Base-by-base conservation (phyloP, 2,888 invertebrate species). In the Epinotia bilunana region DNA sequence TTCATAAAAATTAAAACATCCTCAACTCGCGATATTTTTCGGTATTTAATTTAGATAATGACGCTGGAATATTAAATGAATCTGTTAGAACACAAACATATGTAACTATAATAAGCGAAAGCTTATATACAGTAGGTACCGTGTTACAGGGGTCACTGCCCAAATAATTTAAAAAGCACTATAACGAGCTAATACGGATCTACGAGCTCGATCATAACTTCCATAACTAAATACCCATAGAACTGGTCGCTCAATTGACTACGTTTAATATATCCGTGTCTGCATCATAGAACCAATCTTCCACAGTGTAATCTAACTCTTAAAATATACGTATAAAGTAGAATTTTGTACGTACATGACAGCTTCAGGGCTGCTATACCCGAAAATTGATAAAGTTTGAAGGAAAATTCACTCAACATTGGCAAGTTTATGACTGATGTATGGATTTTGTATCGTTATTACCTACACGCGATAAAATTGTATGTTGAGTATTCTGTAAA, bases 381-480 rank as follows among this genome's bases (percentile, higher is more conserved):
- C 81, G 81, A 80, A 84, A 86, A 86, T 87, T 85, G 84, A 85
- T 85, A 86, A 84, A 86, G 85, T 85, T 86, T 84, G 80, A 72
- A 81, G 81, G 82, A 84, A 85, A 84, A 84, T 83, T 83, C 83
- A 81, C 82, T 82, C 78, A 77, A 80, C 81, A 82, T 78, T 80
- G 76, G 78, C 77, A 82, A 83, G 81, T 83, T 81, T 78, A 74
- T 70, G 78, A 78, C 78, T 78, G 79, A 77, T 80, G 83, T 80
- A 85, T 82, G 81, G 80, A 80, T 83, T 83, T 81, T 61, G 75
- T 75, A 67, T 72, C 55, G n/a, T 33, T 67, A 63, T 74, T 64
- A 28, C 6, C 43, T 73, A 69, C 60, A 73, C 65, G 60, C 58
- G 65, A 73, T 67, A 67, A 73, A 73, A 67, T 60, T 67, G 65